Evolutionary conservation across 2,797 vertebrate genomes (phyloP).

Genomic region (Gambusia yucatana): DNA sequence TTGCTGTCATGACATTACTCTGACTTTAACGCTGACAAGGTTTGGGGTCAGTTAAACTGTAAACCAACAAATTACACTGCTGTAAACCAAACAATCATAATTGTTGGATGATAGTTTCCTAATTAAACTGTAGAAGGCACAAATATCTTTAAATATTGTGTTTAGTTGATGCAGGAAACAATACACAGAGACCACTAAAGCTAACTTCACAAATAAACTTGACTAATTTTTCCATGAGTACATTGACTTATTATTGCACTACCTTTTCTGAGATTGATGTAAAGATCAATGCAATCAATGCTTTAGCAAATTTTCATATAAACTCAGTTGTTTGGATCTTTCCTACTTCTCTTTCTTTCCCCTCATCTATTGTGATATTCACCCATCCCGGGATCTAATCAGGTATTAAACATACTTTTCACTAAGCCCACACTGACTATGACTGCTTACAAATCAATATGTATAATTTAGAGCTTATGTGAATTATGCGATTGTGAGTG

Average conservation of each 20-base stretch:
- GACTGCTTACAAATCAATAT: not conserved
- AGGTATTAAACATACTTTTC: not conserved
- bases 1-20: slow-evolving; percentile 20
- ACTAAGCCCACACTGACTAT: not conserved
- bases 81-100: not conserved
- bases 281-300: not conserved
- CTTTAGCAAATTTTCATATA: not conserved
- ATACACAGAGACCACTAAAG: not conserved
- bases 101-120: not conserved
- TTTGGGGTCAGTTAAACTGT: slow-evolving; percentile 31
- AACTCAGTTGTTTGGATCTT: not conserved
- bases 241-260: not conserved
- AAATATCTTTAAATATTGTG: not conserved
- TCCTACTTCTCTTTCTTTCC: not conserved
- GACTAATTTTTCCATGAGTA: not conserved
- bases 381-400: not conserved
- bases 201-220: not conserved
- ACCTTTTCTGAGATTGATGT: not conserved
- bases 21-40: slow-evolving; percentile 8
- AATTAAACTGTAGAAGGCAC: not conserved
- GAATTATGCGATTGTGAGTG: not conserved
- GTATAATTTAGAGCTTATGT: not conserved
- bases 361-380: not conserved
- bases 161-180: not conserved
- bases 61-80: slow-evolving; percentile 3